Percentiles rank a stretch among this genome's conserved stretches.
These are phyloP conservation scores for Drosophila paracracens DNA, from an alignment of 2,888 invertebrate species.

Conservation along the genomic window DNA sequence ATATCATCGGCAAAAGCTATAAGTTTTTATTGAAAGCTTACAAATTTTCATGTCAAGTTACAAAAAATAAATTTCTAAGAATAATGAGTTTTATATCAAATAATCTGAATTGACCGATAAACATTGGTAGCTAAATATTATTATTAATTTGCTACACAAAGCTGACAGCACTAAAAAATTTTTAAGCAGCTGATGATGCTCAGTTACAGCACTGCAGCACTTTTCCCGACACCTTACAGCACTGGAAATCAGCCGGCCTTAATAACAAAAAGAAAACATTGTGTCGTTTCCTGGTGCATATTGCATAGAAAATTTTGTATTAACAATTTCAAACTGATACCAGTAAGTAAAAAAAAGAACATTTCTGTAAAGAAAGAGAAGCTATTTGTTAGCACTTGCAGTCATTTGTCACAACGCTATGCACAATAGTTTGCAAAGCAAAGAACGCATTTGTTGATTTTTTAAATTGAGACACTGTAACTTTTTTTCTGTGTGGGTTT, in stretches of 20 bases:
- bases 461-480: neutral
- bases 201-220: neutral
- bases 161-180: neutral
- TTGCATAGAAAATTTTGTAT: constrained; percentile 42
- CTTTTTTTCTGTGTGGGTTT: constrained; percentile 39
- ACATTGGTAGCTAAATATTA: neutral
- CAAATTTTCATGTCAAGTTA: neutral
- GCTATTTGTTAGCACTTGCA: neutral
- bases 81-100: neutral
- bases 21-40: neutral
- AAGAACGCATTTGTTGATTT: neutral
- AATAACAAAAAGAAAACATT: constrained; percentile 44
- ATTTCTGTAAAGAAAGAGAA: neutral
- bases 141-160: neutral
- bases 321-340: constrained; percentile 6
- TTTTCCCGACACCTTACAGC: constrained; percentile 5
- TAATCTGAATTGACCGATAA: neutral
- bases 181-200: neutral
- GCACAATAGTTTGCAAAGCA: neutral
- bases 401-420: neutral
- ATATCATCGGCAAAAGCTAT: neutral
- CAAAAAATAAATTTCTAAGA: neutral
- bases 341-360: constrained; percentile 13
- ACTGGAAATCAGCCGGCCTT: constrained; percentile 41
- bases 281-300: constrained; percentile 2